Conservation (phyloP, 2,113 vertebrate genomes). For the Puntigrus tetrazona region DNA sequence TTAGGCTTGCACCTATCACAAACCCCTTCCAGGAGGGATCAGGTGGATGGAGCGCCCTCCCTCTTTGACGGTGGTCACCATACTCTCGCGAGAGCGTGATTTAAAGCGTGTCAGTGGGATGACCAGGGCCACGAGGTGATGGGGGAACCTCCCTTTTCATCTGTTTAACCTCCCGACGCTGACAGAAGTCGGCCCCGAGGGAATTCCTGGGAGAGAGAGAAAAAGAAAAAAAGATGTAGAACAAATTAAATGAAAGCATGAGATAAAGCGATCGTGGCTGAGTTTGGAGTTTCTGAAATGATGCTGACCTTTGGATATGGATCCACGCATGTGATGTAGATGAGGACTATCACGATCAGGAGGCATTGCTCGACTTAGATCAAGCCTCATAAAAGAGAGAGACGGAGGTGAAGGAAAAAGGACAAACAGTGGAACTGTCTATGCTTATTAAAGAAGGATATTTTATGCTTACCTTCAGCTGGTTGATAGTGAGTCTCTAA, state of each 20-base stretch:
- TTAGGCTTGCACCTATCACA: conserved; percentile 76
- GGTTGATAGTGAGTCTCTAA: conserved; percentile 81
- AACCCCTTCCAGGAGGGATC: conserved; percentile 86
- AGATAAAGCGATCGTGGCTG: neutral
- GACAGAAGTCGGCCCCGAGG: conserved; percentile 92
- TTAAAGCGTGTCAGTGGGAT: conserved; percentile 83
- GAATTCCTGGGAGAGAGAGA: conserved; percentile 81
- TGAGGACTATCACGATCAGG: conserved; percentile 90
- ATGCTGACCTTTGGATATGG: conserved; percentile 89
- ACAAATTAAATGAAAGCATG: neutral
- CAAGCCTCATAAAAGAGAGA: conserved; percentile 76
- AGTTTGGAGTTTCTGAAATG: neutral
- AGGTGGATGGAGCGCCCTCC: conserved; percentile 92
- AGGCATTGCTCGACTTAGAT: conserved; percentile 89
- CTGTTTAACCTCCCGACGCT: conserved; percentile 91
- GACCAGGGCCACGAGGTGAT: conserved; percentile 73
- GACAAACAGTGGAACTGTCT: neutral
- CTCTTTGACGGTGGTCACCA: conserved; percentile 93
- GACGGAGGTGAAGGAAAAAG: neutral
- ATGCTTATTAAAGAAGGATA: neutral
- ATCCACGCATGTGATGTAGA: conserved; percentile 88
- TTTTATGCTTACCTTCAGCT: conserved; percentile 82
- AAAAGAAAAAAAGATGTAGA: neutral
- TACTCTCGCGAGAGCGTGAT: conserved; percentile 79
- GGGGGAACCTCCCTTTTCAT: conserved; percentile 92